Evolutionary conservation across 2,113 vertebrate species (phyloP).

Genomic region (Gallinago jamesoni): DNA sequence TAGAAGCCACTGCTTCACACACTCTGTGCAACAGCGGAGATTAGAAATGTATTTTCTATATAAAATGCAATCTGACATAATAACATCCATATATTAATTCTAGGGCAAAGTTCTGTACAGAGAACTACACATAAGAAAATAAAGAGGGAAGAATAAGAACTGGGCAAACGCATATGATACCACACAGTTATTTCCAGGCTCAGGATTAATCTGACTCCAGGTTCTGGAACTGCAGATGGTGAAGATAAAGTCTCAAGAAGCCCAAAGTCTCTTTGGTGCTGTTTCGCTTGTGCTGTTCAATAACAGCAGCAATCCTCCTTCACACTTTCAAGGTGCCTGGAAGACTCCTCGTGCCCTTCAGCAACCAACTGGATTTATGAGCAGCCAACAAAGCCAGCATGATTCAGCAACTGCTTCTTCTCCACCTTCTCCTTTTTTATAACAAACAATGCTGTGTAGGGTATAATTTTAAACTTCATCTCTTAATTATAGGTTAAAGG

Average conservation of each 20-base stretch:
- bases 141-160: background rate
- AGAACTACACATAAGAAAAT: background rate
- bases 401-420: background rate
- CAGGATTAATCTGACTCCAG: background rate
- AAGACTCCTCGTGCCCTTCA: fast-evolving
- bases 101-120: background rate
- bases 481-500: background rate
- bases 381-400: background rate
- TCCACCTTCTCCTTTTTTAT: background rate
- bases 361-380: background rate
- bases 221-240: background rate
- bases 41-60: background rate
- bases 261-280: background rate
- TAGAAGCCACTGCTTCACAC: background rate
- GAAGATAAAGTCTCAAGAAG: background rate
- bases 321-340: background rate
- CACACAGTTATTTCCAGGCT: background rate
- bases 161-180: background rate
- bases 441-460: background rate
- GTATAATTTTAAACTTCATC: background rate
- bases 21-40: background rate
- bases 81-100: background rate
- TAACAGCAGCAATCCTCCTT: background rate
- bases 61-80: background rate
- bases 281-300: background rate